These are phyloP conservation scores for Vimba vimba DNA, from an alignment of 2,113 vertebrate species.

Conservation along the genomic window DNA sequence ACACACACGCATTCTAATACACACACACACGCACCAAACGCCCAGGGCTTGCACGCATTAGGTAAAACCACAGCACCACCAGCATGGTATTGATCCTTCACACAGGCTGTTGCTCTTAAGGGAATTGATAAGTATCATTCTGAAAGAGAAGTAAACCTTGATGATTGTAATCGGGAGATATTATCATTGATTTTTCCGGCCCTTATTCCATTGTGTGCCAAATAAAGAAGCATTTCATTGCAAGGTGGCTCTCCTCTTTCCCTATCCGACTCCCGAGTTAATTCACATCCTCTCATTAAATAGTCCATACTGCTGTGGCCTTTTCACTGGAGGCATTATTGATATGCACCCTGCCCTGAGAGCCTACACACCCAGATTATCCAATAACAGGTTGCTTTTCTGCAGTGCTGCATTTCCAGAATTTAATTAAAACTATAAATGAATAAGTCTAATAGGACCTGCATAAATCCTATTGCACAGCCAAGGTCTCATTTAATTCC, in stretches of 20 bases:
- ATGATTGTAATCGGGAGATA: constrained; percentile 62
- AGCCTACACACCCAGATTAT: constrained; percentile 36
- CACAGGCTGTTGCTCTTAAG: constrained; percentile 52
- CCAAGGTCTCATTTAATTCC: constrained; percentile 58
- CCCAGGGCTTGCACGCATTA: constrained; percentile 44
- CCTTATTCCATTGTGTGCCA: constrained; percentile 55
- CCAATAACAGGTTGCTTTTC: constrained; percentile 51
- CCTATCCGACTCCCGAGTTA: constrained; percentile 22
- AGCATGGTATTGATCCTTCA: constrained; percentile 55
- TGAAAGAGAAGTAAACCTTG: constrained; percentile 56
- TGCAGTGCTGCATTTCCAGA: constrained; percentile 49
- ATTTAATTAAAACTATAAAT: constrained; percentile 60
- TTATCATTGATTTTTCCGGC: constrained; percentile 55
- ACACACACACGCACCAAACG: neutral
- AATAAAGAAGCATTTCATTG: constrained; percentile 55
- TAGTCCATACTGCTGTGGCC: constrained; percentile 21
- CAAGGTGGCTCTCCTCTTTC: constrained; percentile 30
- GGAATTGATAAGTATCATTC: constrained; percentile 59
- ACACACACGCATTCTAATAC: too few relatives aligned
- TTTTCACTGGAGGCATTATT: constrained; percentile 48
- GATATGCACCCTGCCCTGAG: constrained; percentile 41
- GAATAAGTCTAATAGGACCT: constrained; percentile 54
- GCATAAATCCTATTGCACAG: constrained; percentile 51
- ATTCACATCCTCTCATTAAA: constrained; percentile 55
- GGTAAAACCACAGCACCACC: constrained; percentile 47